These are phyloP conservation scores for Drosophila rubida DNA, from an alignment of 2,888 invertebrate species.

Conservation along the genomic window DNA sequence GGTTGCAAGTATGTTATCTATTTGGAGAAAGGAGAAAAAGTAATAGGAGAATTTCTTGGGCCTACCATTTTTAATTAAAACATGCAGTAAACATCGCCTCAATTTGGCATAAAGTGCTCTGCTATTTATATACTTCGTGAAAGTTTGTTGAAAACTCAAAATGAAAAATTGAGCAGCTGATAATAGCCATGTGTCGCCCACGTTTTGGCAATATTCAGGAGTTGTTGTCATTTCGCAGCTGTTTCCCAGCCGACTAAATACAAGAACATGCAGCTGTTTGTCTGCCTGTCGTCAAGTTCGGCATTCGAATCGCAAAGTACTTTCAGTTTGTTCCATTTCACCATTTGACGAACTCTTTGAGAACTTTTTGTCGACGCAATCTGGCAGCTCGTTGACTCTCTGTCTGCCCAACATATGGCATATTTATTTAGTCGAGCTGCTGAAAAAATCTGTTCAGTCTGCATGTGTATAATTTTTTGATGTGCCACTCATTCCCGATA, in stretches of 20 bases:
- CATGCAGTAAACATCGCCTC: too few relatives aligned
- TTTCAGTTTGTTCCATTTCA: slow-evolving; percentile 18
- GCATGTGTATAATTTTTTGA: not conserved
- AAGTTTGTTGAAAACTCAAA: slow-evolving; percentile 8
- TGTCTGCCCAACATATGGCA: slow-evolving; percentile 17
- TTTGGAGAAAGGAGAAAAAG: too few relatives aligned
- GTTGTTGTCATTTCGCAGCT: slow-evolving; percentile 28
- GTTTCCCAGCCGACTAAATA: slow-evolving; percentile 9
- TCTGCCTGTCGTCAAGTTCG: not conserved
- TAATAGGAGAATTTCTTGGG: too few relatives aligned
- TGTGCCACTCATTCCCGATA: not conserved
- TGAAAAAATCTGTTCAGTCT: not conserved
- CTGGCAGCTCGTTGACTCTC: slow-evolving; percentile 17
- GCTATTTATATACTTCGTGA: not conserved
- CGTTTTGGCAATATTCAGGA: slow-evolving; percentile 8
- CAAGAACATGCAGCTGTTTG: not conserved
- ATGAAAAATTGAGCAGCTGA: slow-evolving; percentile 8
- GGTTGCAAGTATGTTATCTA: too few relatives aligned
- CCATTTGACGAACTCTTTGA: slow-evolving; percentile 21
- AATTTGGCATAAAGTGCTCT: too few relatives aligned
- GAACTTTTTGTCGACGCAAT: slow-evolving; percentile 28
- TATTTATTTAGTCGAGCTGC: not conserved
- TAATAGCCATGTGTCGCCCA: slow-evolving; percentile 19
- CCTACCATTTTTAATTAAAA: too few relatives aligned
- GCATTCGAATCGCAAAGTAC: slow-evolving; percentile 7